Percentiles rank a stretch among this genome's conserved stretches.
These are phyloP conservation scores for Parambassis ranga DNA, from an alignment of 2,797 vertebrate genomes.

Conservation along the genomic window DNA sequence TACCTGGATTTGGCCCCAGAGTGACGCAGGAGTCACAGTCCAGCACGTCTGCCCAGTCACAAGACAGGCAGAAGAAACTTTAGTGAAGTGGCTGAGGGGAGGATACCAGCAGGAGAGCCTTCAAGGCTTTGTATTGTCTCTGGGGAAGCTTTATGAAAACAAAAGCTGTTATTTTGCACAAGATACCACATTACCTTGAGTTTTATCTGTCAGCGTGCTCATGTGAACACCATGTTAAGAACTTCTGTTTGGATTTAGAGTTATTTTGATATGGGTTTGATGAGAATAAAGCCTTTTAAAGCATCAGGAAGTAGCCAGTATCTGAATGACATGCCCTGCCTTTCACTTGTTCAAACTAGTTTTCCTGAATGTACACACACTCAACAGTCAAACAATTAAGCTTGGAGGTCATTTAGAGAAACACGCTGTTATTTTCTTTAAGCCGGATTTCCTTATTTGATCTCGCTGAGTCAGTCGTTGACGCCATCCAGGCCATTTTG, in stretches of 20 bases:
- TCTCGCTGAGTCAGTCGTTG: conserved; percentile 45
- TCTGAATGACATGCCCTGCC: neutral
- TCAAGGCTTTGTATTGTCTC: neutral
- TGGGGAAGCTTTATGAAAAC: neutral
- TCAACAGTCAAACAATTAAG: conserved; percentile 30
- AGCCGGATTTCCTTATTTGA: conserved; percentile 67
- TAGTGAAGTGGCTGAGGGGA: neutral
- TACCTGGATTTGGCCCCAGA: conserved; percentile 19
- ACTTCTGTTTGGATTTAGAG: too few relatives aligned
- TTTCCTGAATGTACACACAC: conserved; percentile 17
- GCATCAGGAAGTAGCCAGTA: neutral
- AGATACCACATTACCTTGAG: neutral
- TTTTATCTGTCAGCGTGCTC: neutral
- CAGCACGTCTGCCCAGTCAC: conserved; percentile 1
- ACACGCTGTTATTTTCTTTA: conserved; percentile 47
- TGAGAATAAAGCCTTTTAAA: neutral
- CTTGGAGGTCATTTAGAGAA: conserved; percentile 7
- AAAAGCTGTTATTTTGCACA: neutral
- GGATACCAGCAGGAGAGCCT: neutral
- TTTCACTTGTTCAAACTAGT: conserved; percentile 1
- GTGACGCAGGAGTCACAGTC: conserved; percentile 47
- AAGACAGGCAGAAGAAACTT: conserved; percentile 2
- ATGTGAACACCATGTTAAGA: neutral
- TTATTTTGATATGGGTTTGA: too few relatives aligned
- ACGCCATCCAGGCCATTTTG: conserved; percentile 13